Evolutionary conservation across 2,113 vertebrate species (phyloP), one percentile per base, ranked within the genome.

Genomic region (Brachyhypopomus gauderio): DNA sequence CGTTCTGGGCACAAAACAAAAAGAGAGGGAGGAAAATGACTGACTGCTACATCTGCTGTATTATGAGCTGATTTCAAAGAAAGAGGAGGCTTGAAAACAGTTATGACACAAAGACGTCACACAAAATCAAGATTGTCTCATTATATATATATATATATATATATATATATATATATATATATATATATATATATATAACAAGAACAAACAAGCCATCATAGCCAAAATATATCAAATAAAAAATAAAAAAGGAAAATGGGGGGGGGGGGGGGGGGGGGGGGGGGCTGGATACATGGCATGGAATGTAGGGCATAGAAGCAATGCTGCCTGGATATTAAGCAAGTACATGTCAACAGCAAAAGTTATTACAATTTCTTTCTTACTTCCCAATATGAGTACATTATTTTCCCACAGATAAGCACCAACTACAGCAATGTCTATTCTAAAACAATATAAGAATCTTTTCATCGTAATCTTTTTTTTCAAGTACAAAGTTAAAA

Each of bases 401-500:
- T 93, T 90, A 90, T 92, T 91, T 80, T 94, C 95, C 95, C 96
- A 97, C 96, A 95, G 90, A 95, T 94, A 94, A 96, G 95, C 96
- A 95, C 95, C 96, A 94, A 96, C 96, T 97, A 98, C 95, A 96
- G 96, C 95, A 95, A 97, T 95, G 93, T 90, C 96, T 97, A 96
- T 91, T 95, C 96, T 98, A 98, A 97, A 98, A 98, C 96, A 97
- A 96, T 91, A 92, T 89, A 95, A 93, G 94, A 96, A 96, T 92
- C 94, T 94, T 93, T 92, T 90, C 90, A 89, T 91, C 88, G 90
- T 91, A 88, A 89, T 94, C 87, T 88, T 95, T 91, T 95, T 95
- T 96, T 96, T 97, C 97, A 98, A 98, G 96, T 98, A 98, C 96
- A 97, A 98, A 98, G 96, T 97, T 98, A 97, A 97, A 98, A 97